Base-by-base conservation (phyloP, 2,113 vertebrate species). In the Campylorhamphus procurvoides region DNA sequence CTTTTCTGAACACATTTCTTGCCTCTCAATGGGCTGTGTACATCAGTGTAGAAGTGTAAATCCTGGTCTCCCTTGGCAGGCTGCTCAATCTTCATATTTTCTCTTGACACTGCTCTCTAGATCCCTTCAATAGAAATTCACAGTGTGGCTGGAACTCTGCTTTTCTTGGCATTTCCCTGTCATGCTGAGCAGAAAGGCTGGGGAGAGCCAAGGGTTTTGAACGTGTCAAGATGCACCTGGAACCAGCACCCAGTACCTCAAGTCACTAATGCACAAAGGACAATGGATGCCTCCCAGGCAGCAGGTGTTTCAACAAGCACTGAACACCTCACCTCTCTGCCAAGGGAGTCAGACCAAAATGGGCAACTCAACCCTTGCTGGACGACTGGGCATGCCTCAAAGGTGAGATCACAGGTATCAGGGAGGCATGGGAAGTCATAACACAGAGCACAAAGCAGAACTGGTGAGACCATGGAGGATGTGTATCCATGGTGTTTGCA, bases 301-400 rank as follows among this genome's bases (percentile, higher is more conserved):
- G 75, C 95, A 97, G 96, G 88, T 97, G 96, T 91, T 94, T 87
- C 95, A 97, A 95, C 95, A 97, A 93, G 67, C 3, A 0, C 94
- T 76, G 90, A 82, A 58, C 95, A 80, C 85, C 44, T 55, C 17
- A 78, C 6, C 74, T 87, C 58, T 5, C 10, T 63, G 92, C 89
- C 94, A 76, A 72, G 82, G 85, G 87, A 27, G 14, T 3, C 20
- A 5, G 47, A 59, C 14, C 27, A 5, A 53, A 85, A 66, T 28
- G 85, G 75, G 82, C 90, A 92, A 0, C 5, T 73, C 88, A 82
- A 14, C 85, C 84, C 90, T 91, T 46, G 5, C 71, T 44, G 66
- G 37, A 46, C 80, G 64, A 53, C 50, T 18, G 69, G 69, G 42
- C 74, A 8, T 16, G 82, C 42, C 76, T 37, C 28, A 20, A 18